These are phyloP conservation scores for Pecten maximus DNA, from an alignment of 2,888 invertebrate species.

Conservation along the genomic window DNA sequence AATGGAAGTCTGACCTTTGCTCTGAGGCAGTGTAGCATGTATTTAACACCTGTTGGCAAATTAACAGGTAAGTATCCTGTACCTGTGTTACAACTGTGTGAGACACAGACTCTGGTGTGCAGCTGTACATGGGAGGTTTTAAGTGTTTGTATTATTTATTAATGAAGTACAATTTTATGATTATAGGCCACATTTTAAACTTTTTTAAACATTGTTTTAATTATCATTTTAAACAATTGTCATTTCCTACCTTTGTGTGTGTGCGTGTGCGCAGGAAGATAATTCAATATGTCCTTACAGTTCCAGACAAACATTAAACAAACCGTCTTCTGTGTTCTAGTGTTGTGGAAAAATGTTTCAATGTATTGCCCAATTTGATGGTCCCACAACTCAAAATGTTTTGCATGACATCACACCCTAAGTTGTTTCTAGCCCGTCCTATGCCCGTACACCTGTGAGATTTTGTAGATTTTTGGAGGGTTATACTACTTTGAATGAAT, in stretches of 20 bases:
- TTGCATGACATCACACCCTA: neutral
- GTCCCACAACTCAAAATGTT: neutral
- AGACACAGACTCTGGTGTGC: neutral
- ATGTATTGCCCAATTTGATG: neutral
- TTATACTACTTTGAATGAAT: neutral
- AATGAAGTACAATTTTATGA: neutral
- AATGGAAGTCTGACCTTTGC: neutral
- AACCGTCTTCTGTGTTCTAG: neutral
- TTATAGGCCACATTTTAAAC: neutral
- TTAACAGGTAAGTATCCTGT: neutral
- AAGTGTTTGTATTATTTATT: constrained; percentile 12
- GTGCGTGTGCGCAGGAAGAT: neutral
- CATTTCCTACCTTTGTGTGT: constrained; percentile 1
- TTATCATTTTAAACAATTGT: neutral
- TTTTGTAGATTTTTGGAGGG: neutral
- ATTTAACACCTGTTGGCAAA: neutral
- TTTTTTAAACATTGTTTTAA: neutral
- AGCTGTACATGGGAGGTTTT: neutral
- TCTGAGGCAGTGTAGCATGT: neutral
- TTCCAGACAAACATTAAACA: neutral
- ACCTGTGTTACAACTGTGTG: neutral
- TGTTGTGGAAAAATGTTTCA: neutral
- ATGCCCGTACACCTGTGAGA: neutral
- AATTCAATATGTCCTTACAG: constrained; percentile 27
- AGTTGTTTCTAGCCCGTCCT: neutral